phyloP scores from a whole-genome alignment of 2,797 vertebrate species.

The Enteromius thamalakanensis region DNA sequence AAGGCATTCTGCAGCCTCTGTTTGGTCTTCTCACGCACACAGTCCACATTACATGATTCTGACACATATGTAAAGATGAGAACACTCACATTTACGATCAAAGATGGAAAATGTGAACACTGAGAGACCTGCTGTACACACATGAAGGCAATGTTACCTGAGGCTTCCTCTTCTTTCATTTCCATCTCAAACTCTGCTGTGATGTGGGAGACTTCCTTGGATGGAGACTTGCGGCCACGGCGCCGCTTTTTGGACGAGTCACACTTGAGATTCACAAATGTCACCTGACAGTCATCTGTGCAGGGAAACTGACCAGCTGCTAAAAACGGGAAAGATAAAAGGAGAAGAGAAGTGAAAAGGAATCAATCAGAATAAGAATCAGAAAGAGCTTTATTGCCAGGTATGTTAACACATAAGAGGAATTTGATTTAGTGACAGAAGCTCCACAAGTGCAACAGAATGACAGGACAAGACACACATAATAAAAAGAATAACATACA shows the following conservation, averaged over 20 bases:
- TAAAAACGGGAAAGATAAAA: conserved; percentile 43
- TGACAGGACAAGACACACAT: too few relatives aligned
- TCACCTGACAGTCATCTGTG: conserved; percentile 90
- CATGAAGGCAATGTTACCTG: conserved; percentile 76
- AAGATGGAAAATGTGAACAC: neutral
- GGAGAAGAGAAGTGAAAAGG: neutral
- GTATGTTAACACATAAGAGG: too few relatives aligned
- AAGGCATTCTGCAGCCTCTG: conserved; percentile 90
- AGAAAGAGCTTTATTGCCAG: too few relatives aligned
- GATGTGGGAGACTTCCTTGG: conserved; percentile 93
- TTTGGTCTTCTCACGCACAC: conserved; percentile 85
- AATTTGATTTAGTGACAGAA: too few relatives aligned
- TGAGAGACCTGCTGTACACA: conserved; percentile 19
- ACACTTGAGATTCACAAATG: conserved; percentile 92
- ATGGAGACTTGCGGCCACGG: conserved; percentile 89
- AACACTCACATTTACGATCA: conserved; percentile 6
- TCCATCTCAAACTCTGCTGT: conserved; percentile 95
- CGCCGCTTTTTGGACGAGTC: conserved; percentile 94
- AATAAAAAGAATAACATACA: too few relatives aligned
- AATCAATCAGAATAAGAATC: too few relatives aligned
- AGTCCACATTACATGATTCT: conserved; percentile 90
- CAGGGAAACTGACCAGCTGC: conserved; percentile 82
- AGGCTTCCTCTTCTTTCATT: conserved; percentile 87
- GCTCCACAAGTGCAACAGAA: too few relatives aligned
- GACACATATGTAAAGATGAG: conserved; percentile 39